Percentiles rank a stretch among this genome's conserved stretches.
Conservation (phyloP, 2,888 invertebrate species). For the Hartigia nigra region DNA sequence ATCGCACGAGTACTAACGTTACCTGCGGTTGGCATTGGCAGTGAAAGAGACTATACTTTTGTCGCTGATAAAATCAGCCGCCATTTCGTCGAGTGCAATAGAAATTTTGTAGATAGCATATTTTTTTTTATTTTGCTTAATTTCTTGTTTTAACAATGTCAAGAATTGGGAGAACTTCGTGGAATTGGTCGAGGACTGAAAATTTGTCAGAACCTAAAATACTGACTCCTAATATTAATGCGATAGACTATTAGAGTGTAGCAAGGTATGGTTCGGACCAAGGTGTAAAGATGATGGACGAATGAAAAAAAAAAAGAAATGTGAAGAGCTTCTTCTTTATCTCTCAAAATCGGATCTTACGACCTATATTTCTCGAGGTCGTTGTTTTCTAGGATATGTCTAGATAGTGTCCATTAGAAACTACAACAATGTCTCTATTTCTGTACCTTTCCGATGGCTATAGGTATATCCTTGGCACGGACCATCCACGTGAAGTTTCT, state of each 20-base stretch:
- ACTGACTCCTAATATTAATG: not conserved
- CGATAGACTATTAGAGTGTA: not conserved
- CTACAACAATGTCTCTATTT: slow-evolving; percentile 47
- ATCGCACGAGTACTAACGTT: not conserved
- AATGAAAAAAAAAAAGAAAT: not conserved
- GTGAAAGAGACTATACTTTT: not conserved
- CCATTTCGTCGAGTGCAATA: not conserved
- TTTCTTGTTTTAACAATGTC: not conserved
- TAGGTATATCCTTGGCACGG: slow-evolving; percentile 42
- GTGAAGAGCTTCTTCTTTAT: not conserved
- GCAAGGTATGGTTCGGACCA: not conserved
- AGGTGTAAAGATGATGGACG: not conserved
- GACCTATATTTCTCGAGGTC: slow-evolving; percentile 15
- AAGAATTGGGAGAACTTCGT: not conserved
- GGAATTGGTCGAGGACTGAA: not conserved
- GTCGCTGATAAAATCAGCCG: not conserved
- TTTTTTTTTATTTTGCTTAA: not conserved
- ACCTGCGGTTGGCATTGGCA: not conserved
- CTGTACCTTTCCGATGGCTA: slow-evolving; percentile 38
- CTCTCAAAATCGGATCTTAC: not conserved
- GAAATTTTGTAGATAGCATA: not conserved
- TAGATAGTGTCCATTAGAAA: not conserved
- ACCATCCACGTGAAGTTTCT: slow-evolving; percentile 36
- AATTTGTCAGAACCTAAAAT: not conserved
- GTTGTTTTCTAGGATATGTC: slow-evolving; percentile 9